These are phyloP conservation scores for Saccostrea glomerata DNA, from an alignment of 1,140 invertebrate genomes.

Conservation along the genomic window DNA sequence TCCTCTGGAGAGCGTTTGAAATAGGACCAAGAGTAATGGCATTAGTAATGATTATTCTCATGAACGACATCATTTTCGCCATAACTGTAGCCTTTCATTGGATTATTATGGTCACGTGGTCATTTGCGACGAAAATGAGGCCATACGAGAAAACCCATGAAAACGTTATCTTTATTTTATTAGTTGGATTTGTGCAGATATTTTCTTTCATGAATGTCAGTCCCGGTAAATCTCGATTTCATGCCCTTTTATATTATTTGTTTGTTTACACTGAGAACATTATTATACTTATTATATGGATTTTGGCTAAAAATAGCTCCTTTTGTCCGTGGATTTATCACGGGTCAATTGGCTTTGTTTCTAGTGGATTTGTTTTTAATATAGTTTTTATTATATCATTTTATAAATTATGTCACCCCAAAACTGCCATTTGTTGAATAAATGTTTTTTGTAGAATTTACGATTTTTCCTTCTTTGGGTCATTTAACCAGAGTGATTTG, in stretches of 20 bases:
- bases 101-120: constrained; percentile 6
- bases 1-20: constrained; percentile 27
- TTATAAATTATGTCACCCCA: constrained; percentile 38
- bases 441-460: background rate
- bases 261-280: constrained; percentile 37
- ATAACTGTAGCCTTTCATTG: constrained; percentile 15
- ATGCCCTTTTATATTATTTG: background rate
- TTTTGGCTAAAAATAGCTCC: background rate
- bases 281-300: background rate
- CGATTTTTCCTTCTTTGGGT: no score
- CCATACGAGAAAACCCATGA: constrained; percentile 9
- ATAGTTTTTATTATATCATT: constrained; percentile 27
- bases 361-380: background rate
- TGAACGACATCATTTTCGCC: background rate
- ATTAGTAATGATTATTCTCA: constrained; percentile 5
- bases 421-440: constrained; percentile 1
- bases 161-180: constrained; percentile 17
- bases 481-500: no score
- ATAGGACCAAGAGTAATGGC: constrained; percentile 30
- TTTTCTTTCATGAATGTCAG: constrained; percentile 36
- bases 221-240: constrained; percentile 15
- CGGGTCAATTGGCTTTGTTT: background rate
- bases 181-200: constrained; percentile 30
- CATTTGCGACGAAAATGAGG: constrained; percentile 13
- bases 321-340: constrained; percentile 22